phyloP scores from a whole-genome alignment of 2,888 invertebrate species.

The Xestobium rufovillosum region DNA sequence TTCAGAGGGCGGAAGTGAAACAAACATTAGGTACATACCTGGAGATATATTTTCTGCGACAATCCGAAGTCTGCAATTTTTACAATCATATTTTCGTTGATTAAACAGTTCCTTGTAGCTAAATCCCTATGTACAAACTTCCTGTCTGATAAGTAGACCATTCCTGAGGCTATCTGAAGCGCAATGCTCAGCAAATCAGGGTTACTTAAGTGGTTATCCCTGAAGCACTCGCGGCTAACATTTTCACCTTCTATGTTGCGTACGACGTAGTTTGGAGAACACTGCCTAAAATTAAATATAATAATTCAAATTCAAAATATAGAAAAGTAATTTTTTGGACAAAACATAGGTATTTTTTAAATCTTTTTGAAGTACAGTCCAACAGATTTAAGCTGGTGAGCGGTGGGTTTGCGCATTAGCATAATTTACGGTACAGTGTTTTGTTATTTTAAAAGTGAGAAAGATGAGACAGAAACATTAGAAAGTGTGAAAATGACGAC shows the following conservation, averaged over 20 bases:
- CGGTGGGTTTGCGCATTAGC: too few relatives aligned
- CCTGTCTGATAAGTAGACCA: slow-evolving; percentile 88
- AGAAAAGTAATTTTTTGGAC: too few relatives aligned
- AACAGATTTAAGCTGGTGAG: too few relatives aligned
- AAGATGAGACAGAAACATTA: too few relatives aligned
- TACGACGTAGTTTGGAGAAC: slow-evolving; percentile 77
- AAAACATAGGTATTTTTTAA: too few relatives aligned
- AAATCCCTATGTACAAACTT: slow-evolving; percentile 95
- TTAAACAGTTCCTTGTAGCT: slow-evolving; percentile 91
- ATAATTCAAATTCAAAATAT: too few relatives aligned
- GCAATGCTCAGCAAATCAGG: slow-evolving; percentile 80
- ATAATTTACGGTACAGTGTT: too few relatives aligned
- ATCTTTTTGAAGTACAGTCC: too few relatives aligned
- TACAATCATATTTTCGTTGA: slow-evolving; percentile 88
- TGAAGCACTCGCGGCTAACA: slow-evolving; percentile 50
- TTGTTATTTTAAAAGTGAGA: too few relatives aligned
- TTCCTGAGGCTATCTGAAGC: slow-evolving; percentile 85
- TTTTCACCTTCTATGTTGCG: slow-evolving; percentile 57
- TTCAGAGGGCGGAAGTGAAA: slow-evolving; percentile 5
- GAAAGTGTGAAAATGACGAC: too few relatives aligned
- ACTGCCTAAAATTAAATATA: slow-evolving; percentile 46
- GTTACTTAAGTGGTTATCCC: slow-evolving; percentile 63
- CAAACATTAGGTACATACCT: slow-evolving; percentile 36
- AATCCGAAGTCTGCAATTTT: slow-evolving; percentile 97
- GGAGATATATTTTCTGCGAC: slow-evolving; percentile 90